phyloP scores from a whole-genome alignment of 2,113 vertebrate genomes.

The Proterorhinus semilunaris region DNA sequence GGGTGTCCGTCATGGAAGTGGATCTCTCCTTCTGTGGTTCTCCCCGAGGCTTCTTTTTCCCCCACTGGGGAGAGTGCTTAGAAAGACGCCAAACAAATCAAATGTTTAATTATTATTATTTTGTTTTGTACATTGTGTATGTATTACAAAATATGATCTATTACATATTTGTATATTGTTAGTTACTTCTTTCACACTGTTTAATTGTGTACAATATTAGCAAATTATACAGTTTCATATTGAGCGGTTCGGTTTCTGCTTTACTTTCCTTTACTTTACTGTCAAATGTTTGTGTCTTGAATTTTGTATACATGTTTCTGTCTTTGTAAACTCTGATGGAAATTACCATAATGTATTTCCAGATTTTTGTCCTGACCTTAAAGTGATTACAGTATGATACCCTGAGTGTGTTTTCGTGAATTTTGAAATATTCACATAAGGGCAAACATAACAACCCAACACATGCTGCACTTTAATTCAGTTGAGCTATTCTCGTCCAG shows the following conservation, averaged over 20 bases:
- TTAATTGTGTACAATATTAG: neutral
- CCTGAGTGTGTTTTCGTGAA: constrained; percentile 2
- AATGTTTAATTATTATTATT: too few relatives aligned
- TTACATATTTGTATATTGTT: neutral
- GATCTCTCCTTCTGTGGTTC: too few relatives aligned
- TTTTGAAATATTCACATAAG: neutral
- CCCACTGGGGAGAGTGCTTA: too few relatives aligned
- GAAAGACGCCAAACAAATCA: too few relatives aligned
- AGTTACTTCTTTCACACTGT: neutral
- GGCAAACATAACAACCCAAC: constrained; percentile 28
- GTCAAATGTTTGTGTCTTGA: neutral
- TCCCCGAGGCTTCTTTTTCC: too few relatives aligned
- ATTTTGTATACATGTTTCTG: too few relatives aligned
- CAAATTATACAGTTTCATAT: too few relatives aligned
- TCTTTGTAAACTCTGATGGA: too few relatives aligned
- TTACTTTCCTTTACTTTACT: too few relatives aligned
- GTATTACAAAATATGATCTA: neutral
- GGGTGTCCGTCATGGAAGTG: too few relatives aligned
- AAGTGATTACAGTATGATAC: constrained; percentile 21
- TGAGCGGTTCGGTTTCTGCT: too few relatives aligned
- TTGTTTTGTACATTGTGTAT: neutral
- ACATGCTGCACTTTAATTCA: constrained; percentile 58
- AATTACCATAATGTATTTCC: neutral
- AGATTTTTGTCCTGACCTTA: constrained; percentile 22
- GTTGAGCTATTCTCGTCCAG: constrained; percentile 54